Conservation (phyloP, 2,113 vertebrate species). For the Butastur rufipennis region DNA sequence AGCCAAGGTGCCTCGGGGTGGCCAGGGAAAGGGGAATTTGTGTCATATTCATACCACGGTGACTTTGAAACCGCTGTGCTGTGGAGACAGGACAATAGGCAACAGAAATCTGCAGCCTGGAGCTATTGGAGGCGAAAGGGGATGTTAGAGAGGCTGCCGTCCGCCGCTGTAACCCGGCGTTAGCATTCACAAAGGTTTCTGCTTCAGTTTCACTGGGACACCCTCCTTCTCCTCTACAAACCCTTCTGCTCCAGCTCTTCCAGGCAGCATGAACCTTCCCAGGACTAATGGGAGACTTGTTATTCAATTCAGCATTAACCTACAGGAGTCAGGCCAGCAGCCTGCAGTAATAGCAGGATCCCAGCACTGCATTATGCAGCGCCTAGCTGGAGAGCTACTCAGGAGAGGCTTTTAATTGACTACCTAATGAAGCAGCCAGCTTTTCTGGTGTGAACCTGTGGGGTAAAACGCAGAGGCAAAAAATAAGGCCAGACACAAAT, state of each 20-base stretch:
- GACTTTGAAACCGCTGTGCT: conserved; percentile 69
- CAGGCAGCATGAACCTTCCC: neutral
- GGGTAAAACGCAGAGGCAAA: conserved; percentile 8
- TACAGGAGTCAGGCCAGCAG: neutral
- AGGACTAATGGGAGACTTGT: conserved; percentile 21
- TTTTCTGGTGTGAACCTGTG: conserved; percentile 43
- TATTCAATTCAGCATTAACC: conserved; percentile 50
- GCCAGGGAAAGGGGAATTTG: conserved; percentile 61
- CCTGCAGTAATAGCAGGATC: conserved; percentile 25
- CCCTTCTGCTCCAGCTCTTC: neutral
- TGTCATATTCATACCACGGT: conserved; percentile 70
- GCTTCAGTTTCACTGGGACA: conserved; percentile 28
- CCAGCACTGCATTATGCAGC: neutral
- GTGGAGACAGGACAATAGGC: conserved; percentile 72
- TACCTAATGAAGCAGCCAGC: conserved; percentile 48
- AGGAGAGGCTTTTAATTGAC: conserved; percentile 58
- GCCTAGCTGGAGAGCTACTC: conserved; percentile 59
- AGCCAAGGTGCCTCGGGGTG: conserved; percentile 74
- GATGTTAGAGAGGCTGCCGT: conserved; percentile 18
- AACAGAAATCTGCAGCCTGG: conserved; percentile 69
- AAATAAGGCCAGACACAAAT: neutral
- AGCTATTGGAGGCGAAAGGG: conserved; percentile 43
- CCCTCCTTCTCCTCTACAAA: neutral
- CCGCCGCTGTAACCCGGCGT: neutral
- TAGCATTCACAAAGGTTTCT: conserved; percentile 42